Percentiles rank a stretch among this genome's conserved stretches.
Evolutionary conservation across 30 jellyfish, hydroid and myxozoan genomes (phyloP).

Genomic region (Turritopsis rubra): DNA sequence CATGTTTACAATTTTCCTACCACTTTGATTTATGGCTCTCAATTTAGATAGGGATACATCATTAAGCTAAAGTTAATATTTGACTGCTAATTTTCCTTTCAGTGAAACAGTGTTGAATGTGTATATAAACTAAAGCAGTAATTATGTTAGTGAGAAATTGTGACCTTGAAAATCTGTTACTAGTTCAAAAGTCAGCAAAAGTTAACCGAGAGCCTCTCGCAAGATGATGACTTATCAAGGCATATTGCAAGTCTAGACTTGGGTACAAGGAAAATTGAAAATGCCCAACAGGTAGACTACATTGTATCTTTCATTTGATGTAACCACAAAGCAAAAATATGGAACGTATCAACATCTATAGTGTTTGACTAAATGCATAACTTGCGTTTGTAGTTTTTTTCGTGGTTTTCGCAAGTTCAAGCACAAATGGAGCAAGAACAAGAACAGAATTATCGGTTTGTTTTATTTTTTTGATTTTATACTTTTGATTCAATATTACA

Average conservation of each 20-base stretch:
- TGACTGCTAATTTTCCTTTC: no score
- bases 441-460: conserved; percentile 73
- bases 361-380: not conserved
- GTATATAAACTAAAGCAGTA: no score
- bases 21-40: no score
- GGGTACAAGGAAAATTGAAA: conserved; percentile 80
- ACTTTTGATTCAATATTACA: no score
- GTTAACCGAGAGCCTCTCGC: conserved; percentile 19
- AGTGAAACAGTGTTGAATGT: no score
- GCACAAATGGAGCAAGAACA: conserved; percentile 93
- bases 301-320: not conserved
- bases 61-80: no score
- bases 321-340: no score
- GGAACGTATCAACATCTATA: no score
- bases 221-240: conserved; percentile 35
- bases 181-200: conserved; percentile 20
- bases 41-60: no score
- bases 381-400: conserved; percentile 54
- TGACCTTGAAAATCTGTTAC: not conserved
- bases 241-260: conserved; percentile 68
- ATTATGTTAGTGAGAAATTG: not conserved
- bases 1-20: no score
- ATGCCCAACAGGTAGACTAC: conserved; percentile 81
- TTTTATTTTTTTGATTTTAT: not conserved
- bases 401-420: conserved; percentile 94